These are phyloP conservation scores for Portevinia maculata DNA, from an alignment of 2,888 invertebrate species.

Conservation along the genomic window DNA sequence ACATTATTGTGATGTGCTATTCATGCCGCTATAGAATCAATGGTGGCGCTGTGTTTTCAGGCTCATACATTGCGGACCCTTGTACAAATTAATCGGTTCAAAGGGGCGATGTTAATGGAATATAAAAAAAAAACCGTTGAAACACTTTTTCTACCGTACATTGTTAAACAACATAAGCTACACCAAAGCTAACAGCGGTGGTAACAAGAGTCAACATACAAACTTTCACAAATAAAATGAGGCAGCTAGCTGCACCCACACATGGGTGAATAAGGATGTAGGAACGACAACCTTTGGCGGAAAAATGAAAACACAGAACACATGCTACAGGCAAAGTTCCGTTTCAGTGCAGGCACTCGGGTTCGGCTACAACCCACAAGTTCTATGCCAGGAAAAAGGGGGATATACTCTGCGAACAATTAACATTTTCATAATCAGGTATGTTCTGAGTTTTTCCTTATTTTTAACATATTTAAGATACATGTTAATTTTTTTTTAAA, in stretches of 20 bases:
- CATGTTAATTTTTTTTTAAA: too few relatives aligned
- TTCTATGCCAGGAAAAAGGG: slow-evolving; percentile 31
- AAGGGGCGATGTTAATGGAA: slow-evolving; percentile 40
- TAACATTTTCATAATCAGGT: slow-evolving; percentile 53
- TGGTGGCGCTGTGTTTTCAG: neutral
- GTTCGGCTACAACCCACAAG: slow-evolving; percentile 23
- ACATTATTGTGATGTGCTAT: neutral
- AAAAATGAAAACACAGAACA: slow-evolving; percentile 15
- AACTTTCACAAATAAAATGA: slow-evolving; percentile 46
- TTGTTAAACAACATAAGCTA: slow-evolving; percentile 20
- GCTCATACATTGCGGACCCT: slow-evolving; percentile 8
- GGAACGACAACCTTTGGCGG: neutral
- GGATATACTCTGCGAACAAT: slow-evolving; percentile 19
- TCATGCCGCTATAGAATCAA: slow-evolving; percentile 13
- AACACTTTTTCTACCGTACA: neutral
- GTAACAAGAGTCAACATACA: slow-evolving; percentile 43
- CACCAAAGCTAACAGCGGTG: slow-evolving; percentile 20
- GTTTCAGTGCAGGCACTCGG: slow-evolving; percentile 14
- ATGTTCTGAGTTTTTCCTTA: slow-evolving; percentile 22
- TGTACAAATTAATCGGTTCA: slow-evolving; percentile 38
- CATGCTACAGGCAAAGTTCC: neutral
- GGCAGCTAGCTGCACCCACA: slow-evolving; percentile 23
- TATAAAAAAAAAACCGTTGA: slow-evolving; percentile 15
- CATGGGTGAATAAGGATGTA: neutral
- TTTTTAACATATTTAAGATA: neutral